Conservation (phyloP, 2,888 invertebrate genomes). For the Phrixothrix hirtus region DNA sequence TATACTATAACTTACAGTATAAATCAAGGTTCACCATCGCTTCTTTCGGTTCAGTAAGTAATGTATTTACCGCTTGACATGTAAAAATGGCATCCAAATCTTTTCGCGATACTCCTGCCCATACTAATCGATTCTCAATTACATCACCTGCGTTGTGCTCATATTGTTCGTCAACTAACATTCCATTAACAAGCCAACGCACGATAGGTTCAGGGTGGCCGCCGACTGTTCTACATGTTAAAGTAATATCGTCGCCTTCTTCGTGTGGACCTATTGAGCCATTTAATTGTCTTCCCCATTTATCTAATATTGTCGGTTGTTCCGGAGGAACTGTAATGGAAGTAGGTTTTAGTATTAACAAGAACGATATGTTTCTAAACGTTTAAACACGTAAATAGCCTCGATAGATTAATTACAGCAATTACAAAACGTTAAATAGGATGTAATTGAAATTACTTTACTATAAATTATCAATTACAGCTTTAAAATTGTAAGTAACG, state of each 20-base stretch:
- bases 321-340: slow-evolving; percentile 80
- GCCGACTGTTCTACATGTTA: slow-evolving; percentile 85
- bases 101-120: slow-evolving; percentile 74
- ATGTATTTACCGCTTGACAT: slow-evolving; percentile 85
- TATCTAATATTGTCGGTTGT: slow-evolving; percentile 81
- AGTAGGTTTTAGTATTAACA: neutral
- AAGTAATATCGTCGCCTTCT: slow-evolving; percentile 81
- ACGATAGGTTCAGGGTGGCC: slow-evolving; percentile 84
- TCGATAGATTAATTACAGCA: too few relatives aligned
- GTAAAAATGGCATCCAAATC: slow-evolving; percentile 86
- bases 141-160: slow-evolving; percentile 85
- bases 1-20: slow-evolving; percentile 80
- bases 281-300: slow-evolving; percentile 81
- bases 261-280: slow-evolving; percentile 81
- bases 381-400: too few relatives aligned
- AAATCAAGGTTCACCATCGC: slow-evolving; percentile 76
- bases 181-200: slow-evolving; percentile 81
- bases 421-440: too few relatives aligned
- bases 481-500: too few relatives aligned
- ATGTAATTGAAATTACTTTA: too few relatives aligned
- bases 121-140: slow-evolving; percentile 78
- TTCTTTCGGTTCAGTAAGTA: slow-evolving; percentile 78
- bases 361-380: neutral
- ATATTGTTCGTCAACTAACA: slow-evolving; percentile 78
- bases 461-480: too few relatives aligned